Percentiles rank a stretch among this genome's conserved stretches.
Evolutionary conservation across 2,888 invertebrate species (phyloP).

Genomic region (Xestobium rufovillosum): DNA sequence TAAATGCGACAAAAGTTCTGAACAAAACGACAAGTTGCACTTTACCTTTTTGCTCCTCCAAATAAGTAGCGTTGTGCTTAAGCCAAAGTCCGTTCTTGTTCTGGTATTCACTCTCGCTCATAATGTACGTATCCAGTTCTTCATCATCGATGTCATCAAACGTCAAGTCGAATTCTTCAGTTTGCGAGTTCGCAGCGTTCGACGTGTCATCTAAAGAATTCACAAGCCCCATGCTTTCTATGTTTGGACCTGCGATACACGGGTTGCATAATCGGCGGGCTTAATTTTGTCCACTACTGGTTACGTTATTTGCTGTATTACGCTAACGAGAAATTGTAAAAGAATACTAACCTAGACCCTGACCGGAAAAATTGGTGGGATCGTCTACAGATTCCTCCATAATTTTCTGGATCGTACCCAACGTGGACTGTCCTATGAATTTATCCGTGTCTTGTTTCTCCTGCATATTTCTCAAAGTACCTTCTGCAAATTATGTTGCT

Average conservation of each 20-base stretch:
- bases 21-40: no score
- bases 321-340: slow-evolving; percentile 10
- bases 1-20: background rate
- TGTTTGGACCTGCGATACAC: slow-evolving; percentile 54
- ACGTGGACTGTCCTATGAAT: slow-evolving; percentile 45
- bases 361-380: slow-evolving; percentile 24
- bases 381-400: slow-evolving; percentile 32
- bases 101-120: slow-evolving; percentile 70
- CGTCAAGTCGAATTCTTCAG: slow-evolving; percentile 49
- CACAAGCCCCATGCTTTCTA: slow-evolving; percentile 71
- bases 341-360: slow-evolving; percentile 38
- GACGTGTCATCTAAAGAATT: slow-evolving; percentile 46
- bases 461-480: slow-evolving; percentile 10
- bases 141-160: slow-evolving; percentile 78
- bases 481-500: slow-evolving; percentile 10
- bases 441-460: slow-evolving; percentile 39
- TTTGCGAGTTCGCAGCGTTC: slow-evolving; percentile 27
- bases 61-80: slow-evolving; percentile 76
- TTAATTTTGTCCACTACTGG: background rate
- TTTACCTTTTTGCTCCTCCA: slow-evolving; percentile 73
- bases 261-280: background rate
- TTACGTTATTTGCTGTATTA: background rate
- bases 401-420: slow-evolving; percentile 42
- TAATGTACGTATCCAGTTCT: slow-evolving; percentile 81
- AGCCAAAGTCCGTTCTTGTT: slow-evolving; percentile 85